Percentiles rank a stretch among this genome's conserved stretches.
phyloP scores from a whole-genome alignment of 2,113 vertebrate genomes.

The Vidua macroura region DNA sequence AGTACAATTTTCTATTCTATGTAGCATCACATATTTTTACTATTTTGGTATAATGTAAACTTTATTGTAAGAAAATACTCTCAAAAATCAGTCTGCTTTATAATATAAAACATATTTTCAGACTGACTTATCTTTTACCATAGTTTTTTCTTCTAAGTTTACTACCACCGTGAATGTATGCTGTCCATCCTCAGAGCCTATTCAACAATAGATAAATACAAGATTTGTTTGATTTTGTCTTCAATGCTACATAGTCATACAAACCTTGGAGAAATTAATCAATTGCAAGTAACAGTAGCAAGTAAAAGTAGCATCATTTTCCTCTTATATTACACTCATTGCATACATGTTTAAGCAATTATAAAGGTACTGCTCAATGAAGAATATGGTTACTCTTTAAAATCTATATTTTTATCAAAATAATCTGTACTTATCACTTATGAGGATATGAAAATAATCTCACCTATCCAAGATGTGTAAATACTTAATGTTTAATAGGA shows the following conservation, averaged over 20 bases:
- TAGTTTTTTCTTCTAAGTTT: not conserved
- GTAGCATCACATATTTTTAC: not conserved
- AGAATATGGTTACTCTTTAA: not conserved
- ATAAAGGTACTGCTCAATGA: not conserved
- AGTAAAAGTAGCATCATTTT: not conserved
- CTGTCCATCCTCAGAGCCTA: not conserved
- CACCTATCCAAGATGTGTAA: not conserved
- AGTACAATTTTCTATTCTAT: not conserved
- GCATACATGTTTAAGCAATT: not conserved
- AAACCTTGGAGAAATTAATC: not conserved
- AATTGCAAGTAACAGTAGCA: not conserved
- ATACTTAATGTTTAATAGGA: not conserved
- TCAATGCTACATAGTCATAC: not conserved
- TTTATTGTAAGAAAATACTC: not conserved
- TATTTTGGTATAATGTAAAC: not conserved
- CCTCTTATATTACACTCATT: not conserved
- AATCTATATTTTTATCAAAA: slow-evolving; percentile 3
- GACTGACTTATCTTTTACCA: not conserved
- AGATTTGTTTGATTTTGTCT: not conserved
- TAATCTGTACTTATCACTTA: not conserved
- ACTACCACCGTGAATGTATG: not conserved
- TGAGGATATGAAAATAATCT: not conserved
- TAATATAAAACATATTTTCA: not conserved
- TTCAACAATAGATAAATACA: not conserved
- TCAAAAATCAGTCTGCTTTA: not conserved